These are phyloP conservation scores for Nemapogon koenigi DNA, from an alignment of 2,888 invertebrate species.

Conservation along the genomic window DNA sequence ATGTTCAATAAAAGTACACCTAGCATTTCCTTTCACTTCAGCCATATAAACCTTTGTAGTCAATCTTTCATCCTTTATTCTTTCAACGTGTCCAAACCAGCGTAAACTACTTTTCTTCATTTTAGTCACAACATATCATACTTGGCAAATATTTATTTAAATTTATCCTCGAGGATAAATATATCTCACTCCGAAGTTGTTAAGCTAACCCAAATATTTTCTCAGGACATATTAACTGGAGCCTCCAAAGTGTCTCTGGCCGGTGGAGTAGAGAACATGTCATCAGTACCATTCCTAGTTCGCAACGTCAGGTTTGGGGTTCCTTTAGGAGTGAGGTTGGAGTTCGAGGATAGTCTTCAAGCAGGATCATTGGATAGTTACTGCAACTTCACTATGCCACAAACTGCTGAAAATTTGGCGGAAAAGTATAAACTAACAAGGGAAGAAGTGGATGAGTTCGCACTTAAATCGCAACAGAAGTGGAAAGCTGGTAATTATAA, in stretches of 20 bases:
- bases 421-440: constrained; percentile 80
- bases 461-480: constrained; percentile 81
- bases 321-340: constrained; percentile 74
- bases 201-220: too few relatives aligned
- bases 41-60: too few relatives aligned
- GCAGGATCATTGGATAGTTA: constrained; percentile 80
- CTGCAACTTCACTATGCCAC: constrained; percentile 92
- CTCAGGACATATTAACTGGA: constrained; percentile 85
- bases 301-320: constrained; percentile 88
- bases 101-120: too few relatives aligned
- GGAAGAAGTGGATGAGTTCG: constrained; percentile 84
- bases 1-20: too few relatives aligned
- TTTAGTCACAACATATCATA: too few relatives aligned
- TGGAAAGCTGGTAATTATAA: constrained; percentile 79
- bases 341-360: constrained; percentile 81
- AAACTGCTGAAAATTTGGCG: constrained; percentile 93
- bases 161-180: too few relatives aligned
- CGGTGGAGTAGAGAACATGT: constrained; percentile 96
- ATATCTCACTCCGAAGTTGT: too few relatives aligned
- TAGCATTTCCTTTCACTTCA: too few relatives aligned
- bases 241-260: constrained; percentile 85
- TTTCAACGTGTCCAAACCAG: too few relatives aligned
- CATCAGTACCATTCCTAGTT: constrained; percentile 83
- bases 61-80: too few relatives aligned
- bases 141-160: too few relatives aligned